Evolutionary conservation across 2,888 invertebrate species (phyloP), one percentile per base, ranked within the genome.

Genomic region (Agriopis aurantiaria): DNA sequence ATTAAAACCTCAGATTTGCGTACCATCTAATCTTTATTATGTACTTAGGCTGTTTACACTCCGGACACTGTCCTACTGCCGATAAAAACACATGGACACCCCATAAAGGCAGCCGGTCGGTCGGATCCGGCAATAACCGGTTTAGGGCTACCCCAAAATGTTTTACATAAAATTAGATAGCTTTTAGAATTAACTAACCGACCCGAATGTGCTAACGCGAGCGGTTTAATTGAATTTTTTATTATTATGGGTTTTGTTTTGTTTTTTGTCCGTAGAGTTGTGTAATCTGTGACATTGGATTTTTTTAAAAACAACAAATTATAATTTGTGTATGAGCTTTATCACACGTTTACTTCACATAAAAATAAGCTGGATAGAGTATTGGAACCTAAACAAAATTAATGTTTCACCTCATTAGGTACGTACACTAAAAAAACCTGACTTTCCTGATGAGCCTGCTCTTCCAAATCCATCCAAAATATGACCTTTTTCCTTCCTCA

Each of bases 61-160:
- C 70, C 59, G 76, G 73, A 72, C 79, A 81, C 77, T 75, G 72
- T 78, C 80, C 76, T 75, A 66, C 68, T 67, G 49, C 56, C 71
- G 79, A 80, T 84, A 84, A 84, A 84, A 84, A 81, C 77, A 72
- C 73, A 80, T 81, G 80, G 82, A 71, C 81, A 78, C 79, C 78
- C 78, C 78, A 80, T 67, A 74, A 79, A 48, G 40, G 51, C 65
- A 60, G 69, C 52, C 43, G 65, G 53, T 81, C 82, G 86, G 87
- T 81, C 73, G 71, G 76, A 85, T 81, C 85, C 82, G 83, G 86
- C 83, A 81, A 84, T 86, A 86, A 86, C 84, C 80, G 77, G 81
- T 78, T 76, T 73, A 76, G 75, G 75, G 76, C 56, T 76, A 71
- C 72, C 75, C 73, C 67, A 63, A 75, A 74, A 76, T 72, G 76